Base-by-base conservation (phyloP, 1,140 invertebrate species). In the Radopholus similis region DNA sequence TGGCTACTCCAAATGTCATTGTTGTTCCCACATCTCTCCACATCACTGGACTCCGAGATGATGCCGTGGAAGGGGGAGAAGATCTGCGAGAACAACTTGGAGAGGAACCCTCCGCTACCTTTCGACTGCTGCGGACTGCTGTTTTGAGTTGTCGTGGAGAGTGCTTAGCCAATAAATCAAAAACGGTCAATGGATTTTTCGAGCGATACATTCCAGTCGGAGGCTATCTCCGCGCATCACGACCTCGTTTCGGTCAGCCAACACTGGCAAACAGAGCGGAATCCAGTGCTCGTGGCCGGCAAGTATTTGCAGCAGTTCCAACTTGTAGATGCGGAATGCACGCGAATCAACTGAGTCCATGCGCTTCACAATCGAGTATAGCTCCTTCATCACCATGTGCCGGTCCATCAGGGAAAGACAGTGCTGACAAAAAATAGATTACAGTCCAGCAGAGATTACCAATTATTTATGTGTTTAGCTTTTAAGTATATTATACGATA, bases 351-450 rank as follows among this genome's bases (percentile, higher is more conserved):
- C n/a, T 59, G n/a, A 59, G 0, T 89, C 88, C 81, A 94, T 93
- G 77, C 90, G 90, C 47, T 90, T 89, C 77, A 95, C 86, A 78
- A 94, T 92, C 53, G 86, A 87, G 77, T 91, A 91, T 60, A 95
- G 90, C 71, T 93, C 83, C 65, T 88, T 87, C 78, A 95, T 94
- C 18, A 95, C 89, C 83, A 92, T 92, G 28, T 92, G 92, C 71
- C 93, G 86, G 84, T 97, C 92, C 89, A 95, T 92, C 73, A 95
- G 88, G 13, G 89, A 92, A 40, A 95, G 86, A 78, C 91, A 92
- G 80, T 88, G 89, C 90, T 92, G 85, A 63, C 86, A 85, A 30
- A n/a, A n/a, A n/a, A n/a, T n/a, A 11, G 32, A 38, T 30, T 6
- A 9, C 56, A 18, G 30, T 5, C n/a, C n/a, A n/a, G n/a, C n/a